phyloP scores from a whole-genome alignment of 2,797 vertebrate species.

The Picus viridis region DNA sequence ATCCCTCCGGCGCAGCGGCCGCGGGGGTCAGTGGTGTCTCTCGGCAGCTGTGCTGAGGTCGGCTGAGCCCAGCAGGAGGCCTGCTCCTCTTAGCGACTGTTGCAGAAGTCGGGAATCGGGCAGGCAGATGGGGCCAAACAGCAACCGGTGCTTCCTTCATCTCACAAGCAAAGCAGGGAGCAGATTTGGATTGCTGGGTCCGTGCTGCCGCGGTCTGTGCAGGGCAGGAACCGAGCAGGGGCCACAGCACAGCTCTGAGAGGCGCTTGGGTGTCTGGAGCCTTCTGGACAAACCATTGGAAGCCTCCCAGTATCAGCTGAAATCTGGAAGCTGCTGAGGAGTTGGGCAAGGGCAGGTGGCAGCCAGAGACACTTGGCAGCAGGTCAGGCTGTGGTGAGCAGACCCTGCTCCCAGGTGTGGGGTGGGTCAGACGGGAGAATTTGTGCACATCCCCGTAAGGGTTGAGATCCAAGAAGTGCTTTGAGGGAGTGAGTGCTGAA shows the following conservation, averaged over 20 bases:
- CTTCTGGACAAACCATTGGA: neutral
- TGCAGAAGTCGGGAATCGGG: neutral
- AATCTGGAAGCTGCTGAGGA: neutral
- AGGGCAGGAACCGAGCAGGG: slow-evolving; percentile 28
- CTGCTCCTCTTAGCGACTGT: neutral
- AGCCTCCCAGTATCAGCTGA: neutral
- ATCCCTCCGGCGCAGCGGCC: neutral
- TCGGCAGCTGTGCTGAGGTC: neutral
- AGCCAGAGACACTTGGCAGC: neutral
- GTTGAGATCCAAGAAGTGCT: neutral
- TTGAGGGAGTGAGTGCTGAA: neutral
- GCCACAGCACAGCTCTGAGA: neutral
- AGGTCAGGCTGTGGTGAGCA: neutral
- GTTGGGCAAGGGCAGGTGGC: neutral
- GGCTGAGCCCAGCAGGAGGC: neutral
- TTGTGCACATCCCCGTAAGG: neutral
- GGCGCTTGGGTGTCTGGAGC: neutral
- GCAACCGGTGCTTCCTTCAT: neutral
- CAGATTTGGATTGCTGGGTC: slow-evolving; percentile 3
- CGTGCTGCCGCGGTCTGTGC: neutral
- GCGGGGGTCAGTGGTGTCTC: neutral
- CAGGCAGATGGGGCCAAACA: neutral
- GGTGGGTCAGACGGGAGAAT: neutral
- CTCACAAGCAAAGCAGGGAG: neutral
- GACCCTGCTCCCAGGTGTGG: accelerated